Evolutionary conservation across 2,797 vertebrate genomes (phyloP), one percentile per base, ranked within the genome.

Genomic region (Tadarida brasiliensis): DNA sequence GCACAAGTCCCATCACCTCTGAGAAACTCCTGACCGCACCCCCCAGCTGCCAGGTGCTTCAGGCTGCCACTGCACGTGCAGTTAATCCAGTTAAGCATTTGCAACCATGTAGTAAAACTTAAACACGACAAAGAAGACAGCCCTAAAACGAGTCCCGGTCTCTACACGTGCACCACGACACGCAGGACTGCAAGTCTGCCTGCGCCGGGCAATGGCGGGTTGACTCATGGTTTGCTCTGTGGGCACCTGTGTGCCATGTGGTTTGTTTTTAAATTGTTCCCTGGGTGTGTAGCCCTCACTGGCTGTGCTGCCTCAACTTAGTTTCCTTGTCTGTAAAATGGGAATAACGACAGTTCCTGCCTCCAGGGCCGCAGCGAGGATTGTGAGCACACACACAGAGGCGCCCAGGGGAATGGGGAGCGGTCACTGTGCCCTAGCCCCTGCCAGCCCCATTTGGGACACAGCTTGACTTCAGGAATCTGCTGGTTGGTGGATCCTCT

Each of bases 371-470:
- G 30, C 47, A 2, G 47, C 15, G 8, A 9, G 56, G 30, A 35
- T 9, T 10, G 17, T 2, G 9, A 70, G 68, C 28, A 47, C 80
- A 6, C 51, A 20, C 33, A 3, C 5, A 9, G 39, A 61, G 22
- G 39, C 1, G 0, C 20, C 11, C 6, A 11, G 10, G 28, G 19
- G 15, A 14, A 19, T 1, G 20, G 16, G 85, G n/a, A 33, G 54
- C 2, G 0, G 71, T 7, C 24, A 0, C 5, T 0, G 26, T 0
- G 54, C 1, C 30, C 56, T 1, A n/a, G 20, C 71, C 6, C 24
- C 26, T 22, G 8, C 67, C 78, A 24, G 30, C 22, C 35, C 7
- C 5, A 4, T 26, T 2, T 33, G 22, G 63, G 76, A 19, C 30
- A 19, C 28, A 30, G 11, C 19, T 26, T 4, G 3, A 47, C 28